Percentiles rank a stretch among this genome's conserved stretches.
phyloP scores from a whole-genome alignment of 2,888 invertebrate species.

The Lamellibrachia columna region DNA sequence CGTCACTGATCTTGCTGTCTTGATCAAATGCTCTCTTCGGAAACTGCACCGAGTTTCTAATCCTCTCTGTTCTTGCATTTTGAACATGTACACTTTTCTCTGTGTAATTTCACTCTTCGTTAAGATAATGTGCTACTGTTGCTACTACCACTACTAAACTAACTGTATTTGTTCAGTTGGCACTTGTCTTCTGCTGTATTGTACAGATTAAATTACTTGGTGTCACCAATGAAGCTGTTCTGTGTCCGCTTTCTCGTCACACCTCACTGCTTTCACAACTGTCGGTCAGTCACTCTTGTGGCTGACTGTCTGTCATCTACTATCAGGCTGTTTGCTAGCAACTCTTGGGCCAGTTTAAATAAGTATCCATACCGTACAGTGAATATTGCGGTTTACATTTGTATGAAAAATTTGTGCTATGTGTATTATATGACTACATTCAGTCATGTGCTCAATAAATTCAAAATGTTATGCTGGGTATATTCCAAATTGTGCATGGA shows the following conservation, averaged over 20 bases:
- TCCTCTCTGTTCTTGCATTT: neutral
- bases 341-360: neutral
- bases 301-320: neutral
- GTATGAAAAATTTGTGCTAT: neutral
- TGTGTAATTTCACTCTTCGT: slow-evolving; percentile 8
- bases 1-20: neutral
- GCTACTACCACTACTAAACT: slow-evolving; percentile 25
- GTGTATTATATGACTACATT: too few relatives aligned
- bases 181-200: slow-evolving; percentile 5
- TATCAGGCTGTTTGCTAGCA: neutral
- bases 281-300: neutral
- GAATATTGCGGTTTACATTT: neutral
- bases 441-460: too few relatives aligned
- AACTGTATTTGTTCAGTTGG: neutral
- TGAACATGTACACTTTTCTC: slow-evolving; percentile 16
- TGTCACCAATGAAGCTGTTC: slow-evolving; percentile 10
- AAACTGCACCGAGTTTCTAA: neutral
- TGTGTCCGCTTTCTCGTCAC: neutral
- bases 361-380: neutral
- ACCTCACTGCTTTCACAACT: neutral
- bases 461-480: too few relatives aligned
- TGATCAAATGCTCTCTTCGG: neutral
- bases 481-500: too few relatives aligned
- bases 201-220: neutral
- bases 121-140: slow-evolving; percentile 24